Conservation (phyloP, 2,797 vertebrate species). For the Tenualosa ilisha region DNA sequence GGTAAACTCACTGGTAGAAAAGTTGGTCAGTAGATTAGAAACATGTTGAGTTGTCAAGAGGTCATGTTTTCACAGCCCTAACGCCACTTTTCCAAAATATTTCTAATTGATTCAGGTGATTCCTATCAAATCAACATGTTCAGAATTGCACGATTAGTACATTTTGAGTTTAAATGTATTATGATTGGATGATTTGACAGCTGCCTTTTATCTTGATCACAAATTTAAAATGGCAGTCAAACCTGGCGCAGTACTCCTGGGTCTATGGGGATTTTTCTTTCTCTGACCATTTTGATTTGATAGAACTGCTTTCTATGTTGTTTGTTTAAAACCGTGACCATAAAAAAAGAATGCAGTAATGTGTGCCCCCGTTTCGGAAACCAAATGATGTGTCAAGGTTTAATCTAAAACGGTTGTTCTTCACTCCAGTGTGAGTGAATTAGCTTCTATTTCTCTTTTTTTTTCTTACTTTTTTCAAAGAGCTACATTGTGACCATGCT, state of each 20-base stretch:
- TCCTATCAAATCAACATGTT: background rate
- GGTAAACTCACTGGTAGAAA: background rate
- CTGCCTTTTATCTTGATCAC: background rate
- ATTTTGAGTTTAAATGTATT: background rate
- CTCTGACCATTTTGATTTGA: background rate
- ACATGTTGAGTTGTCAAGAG: background rate
- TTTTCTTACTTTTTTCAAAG: background rate
- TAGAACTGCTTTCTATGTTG: background rate
- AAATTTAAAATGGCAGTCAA: background rate
- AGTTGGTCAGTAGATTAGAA: slow-evolving; percentile 16
- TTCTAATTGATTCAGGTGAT: background rate
- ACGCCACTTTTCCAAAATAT: background rate
- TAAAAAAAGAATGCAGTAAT: background rate
- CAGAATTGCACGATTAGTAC: slow-evolving; percentile 1
- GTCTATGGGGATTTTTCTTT: background rate
- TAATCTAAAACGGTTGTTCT: background rate
- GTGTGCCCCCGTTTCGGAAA: background rate
- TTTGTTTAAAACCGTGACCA: background rate
- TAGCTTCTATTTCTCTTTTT: background rate
- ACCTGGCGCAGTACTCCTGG: background rate
- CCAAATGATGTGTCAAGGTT: background rate
- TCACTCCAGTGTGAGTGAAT: background rate
- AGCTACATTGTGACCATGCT: slow-evolving; percentile 38
- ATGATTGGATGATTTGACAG: background rate
- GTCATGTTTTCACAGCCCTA: background rate